These are phyloP conservation scores for Caenorhabditis remanei DNA, from an alignment of 1,140 invertebrate species.

Conservation along the genomic window DNA sequence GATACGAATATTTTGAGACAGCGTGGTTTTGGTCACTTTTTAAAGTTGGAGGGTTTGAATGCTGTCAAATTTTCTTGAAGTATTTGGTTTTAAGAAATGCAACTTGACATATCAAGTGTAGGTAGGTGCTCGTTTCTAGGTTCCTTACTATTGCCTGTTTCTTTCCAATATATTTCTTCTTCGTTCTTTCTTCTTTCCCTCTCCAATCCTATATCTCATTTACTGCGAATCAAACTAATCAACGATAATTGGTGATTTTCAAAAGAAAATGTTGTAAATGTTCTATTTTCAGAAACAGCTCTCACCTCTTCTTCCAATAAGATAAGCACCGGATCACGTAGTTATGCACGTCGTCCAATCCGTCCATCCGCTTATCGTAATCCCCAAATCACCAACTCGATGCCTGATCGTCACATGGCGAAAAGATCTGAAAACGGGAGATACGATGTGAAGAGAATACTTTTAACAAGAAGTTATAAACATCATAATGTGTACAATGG, in stretches of 20 bases:
- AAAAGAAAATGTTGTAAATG: not conserved
- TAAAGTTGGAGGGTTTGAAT: not conserved
- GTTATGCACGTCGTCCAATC: constrained; percentile 35
- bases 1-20: not conserved
- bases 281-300: constrained; percentile 30
- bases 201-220: not conserved
- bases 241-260: not conserved
- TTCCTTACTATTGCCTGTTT: not conserved
- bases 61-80: not conserved
- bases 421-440: not conserved
- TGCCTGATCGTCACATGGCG: constrained; percentile 57
- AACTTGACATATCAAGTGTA: too few species aligned
- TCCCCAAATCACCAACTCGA: constrained; percentile 6
- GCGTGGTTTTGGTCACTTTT: not conserved
- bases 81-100: too few species aligned
- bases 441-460: constrained; percentile 80
- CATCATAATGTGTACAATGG: constrained; percentile 77
- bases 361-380: constrained; percentile 28
- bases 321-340: constrained; percentile 28
- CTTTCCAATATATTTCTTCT: not conserved
- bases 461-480: constrained; percentile 82
- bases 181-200: not conserved
- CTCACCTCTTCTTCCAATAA: constrained; percentile 38
- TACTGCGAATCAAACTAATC: constrained; percentile 34
- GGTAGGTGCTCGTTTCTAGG: too few species aligned